phyloP scores from a whole-genome alignment of 2,888 invertebrate genomes.

The Tricholauxania praeusta region DNA sequence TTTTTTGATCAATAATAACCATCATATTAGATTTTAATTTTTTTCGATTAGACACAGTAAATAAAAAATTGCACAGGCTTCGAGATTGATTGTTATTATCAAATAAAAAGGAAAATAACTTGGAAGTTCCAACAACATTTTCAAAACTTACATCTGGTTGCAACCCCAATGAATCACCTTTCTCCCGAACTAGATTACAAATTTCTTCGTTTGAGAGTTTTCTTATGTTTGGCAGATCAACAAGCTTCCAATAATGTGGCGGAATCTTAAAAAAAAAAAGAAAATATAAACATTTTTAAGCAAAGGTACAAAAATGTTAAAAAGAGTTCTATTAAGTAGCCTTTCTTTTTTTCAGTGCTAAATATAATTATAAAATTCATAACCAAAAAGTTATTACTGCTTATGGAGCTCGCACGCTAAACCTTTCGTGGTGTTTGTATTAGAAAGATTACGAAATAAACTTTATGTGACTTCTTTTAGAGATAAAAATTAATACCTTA shows the following conservation, averaged over 20 bases:
- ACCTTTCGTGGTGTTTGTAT: constrained; percentile 33
- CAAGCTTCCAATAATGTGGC: constrained; percentile 79
- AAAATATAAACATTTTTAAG: no score
- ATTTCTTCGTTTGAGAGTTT: constrained; percentile 74
- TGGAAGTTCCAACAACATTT: background rate
- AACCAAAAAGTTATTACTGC: constrained; percentile 10
- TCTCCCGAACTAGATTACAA: constrained; percentile 73
- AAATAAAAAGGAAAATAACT: no score
- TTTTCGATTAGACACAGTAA: no score
- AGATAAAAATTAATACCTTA: constrained; percentile 67
- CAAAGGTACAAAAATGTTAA: no score
- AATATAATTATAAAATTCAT: background rate
- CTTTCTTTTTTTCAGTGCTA: no score
- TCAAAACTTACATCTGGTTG: constrained; percentile 45
- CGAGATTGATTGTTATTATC: no score
- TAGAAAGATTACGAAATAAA: constrained; percentile 38
- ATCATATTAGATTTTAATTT: no score
- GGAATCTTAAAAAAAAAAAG: constrained; percentile 67
- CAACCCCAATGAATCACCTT: constrained; percentile 70
- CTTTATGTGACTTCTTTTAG: constrained; percentile 18
- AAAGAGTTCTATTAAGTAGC: no score
- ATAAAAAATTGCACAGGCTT: no score
- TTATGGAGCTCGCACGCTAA: background rate
- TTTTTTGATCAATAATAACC: no score
- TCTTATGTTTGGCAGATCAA: constrained; percentile 75